A percentile compares a stretch with the other conserved stretches of the same genome.
Conservation (phyloP, 1,140 invertebrate species). For the Camponotus pennsylvanicus region DNA sequence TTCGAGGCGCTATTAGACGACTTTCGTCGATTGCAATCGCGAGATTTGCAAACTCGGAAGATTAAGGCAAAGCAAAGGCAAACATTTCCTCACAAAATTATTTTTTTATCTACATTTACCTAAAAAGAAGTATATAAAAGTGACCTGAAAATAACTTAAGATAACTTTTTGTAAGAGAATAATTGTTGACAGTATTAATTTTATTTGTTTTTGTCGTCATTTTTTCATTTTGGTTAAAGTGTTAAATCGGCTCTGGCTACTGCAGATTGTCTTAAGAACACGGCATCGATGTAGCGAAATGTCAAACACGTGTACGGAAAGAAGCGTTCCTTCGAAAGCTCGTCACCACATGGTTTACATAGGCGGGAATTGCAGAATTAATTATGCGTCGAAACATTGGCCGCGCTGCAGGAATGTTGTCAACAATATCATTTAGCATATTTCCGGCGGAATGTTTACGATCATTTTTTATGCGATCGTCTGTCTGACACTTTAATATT, state of each 20-base stretch:
- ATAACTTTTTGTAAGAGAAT: neutral
- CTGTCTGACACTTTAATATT: neutral
- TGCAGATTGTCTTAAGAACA: slow-evolving; percentile 31
- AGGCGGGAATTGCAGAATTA: slow-evolving; percentile 70
- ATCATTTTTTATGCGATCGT: slow-evolving; percentile 32
- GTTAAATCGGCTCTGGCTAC: slow-evolving; percentile 2
- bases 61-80: neutral
- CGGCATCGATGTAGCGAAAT: slow-evolving; percentile 44
- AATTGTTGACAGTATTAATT: neutral
- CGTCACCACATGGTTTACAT: slow-evolving; percentile 45
- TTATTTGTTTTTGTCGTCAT: neutral
- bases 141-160: slow-evolving; percentile 18
- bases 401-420: slow-evolving; percentile 28
- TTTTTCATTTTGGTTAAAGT: neutral
- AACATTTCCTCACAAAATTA: neutral
- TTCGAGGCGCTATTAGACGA: slow-evolving; percentile 32
- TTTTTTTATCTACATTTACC: too few relatives aligned
- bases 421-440: slow-evolving; percentile 64
- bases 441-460: slow-evolving; percentile 47
- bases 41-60: neutral
- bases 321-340: slow-evolving; percentile 24
- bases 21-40: slow-evolving; percentile 24
- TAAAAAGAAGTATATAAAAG: neutral
- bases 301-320: slow-evolving; percentile 61
- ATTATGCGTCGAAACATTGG: slow-evolving; percentile 65